Base-by-base conservation (phyloP, 2,888 invertebrate genomes). In the Ariolimax columbianus region DNA sequence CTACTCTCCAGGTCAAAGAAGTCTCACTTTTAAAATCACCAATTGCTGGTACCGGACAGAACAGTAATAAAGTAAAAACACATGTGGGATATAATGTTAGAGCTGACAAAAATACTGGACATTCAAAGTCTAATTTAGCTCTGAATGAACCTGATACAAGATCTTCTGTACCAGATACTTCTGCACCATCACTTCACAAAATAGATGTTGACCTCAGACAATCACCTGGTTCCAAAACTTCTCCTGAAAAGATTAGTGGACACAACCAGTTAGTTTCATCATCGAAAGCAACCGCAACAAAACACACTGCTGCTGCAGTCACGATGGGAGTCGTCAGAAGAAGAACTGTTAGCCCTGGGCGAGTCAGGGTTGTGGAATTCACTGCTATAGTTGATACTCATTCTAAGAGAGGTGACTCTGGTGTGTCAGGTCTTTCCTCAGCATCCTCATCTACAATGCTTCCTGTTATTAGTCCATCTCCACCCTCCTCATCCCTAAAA, bases 291-390 rank as follows among this genome's bases (percentile, higher is more conserved):
- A 6, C 79, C 7, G 43, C 6, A 33, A 63, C 38, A 59, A 78
- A 59, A 63, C 79, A 43, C 17, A 68, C 66, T 38, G 38, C n/a
- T 40, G 33, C 51, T 1, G 36, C 30, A 38, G 72, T 81, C 26
- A 51, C 81, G 0, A n/a, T 36, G 77, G 77, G 66, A 14, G 63
- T 66, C 33, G 51, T 79, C 33, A 51, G 72, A 33, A 70, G 68
- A n/a, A 82, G 82, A 75, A 77, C 85, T 40, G 77, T 70, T 26
- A 85, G 85, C 40, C 82, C 85, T 40, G 77, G 77, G 1, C 47
- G 82, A 11, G 59, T 85, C 19, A 59, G 82, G 40, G 85, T 85
- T 38, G 85, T 85, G 1, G 75, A 77, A 55, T 30, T 85, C 0
- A 75, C 75, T 11, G 77, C 63, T 36, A 33, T 85, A 68, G 82